Evolutionary conservation across 2,888 invertebrate species (phyloP).

Genomic region (Drosophila dives): DNA sequence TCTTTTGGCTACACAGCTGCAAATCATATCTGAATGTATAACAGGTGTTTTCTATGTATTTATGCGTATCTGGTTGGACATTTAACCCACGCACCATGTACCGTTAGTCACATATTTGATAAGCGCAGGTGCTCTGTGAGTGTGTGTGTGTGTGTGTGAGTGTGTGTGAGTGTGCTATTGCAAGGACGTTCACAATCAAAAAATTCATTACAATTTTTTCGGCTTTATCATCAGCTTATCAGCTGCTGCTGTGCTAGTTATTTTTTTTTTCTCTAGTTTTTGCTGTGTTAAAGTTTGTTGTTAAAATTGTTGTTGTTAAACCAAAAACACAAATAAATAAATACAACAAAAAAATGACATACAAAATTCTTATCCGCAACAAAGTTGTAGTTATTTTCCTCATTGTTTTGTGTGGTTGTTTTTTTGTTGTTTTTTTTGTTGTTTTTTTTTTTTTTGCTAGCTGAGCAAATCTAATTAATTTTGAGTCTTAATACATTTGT

Average conservation of each 20-base stretch:
- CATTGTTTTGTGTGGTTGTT: conserved; percentile 9
- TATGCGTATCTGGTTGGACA: conserved; percentile 45
- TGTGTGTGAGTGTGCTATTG: conserved; percentile 26
- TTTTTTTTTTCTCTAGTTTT: not conserved
- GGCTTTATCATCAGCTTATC: conserved; percentile 59
- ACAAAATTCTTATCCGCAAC: conserved; percentile 53
- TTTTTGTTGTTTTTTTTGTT: conserved; percentile 14
- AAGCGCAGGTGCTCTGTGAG: conserved; percentile 28
- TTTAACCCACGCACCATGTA: conserved; percentile 11
- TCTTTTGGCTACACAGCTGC: conserved; percentile 14
- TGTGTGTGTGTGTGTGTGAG: conserved; percentile 10
- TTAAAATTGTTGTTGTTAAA: conserved; percentile 7
- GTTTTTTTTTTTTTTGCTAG: conserved; percentile 26
- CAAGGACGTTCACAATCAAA: conserved; percentile 69
- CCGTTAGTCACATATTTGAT: conserved; percentile 47
- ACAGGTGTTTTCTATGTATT: conserved; percentile 29
- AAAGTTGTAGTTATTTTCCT: conserved; percentile 9
- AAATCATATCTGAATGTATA: conserved; percentile 17
- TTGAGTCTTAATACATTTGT: conserved; percentile 69
- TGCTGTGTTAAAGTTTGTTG: conserved; percentile 8
- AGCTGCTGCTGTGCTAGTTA: conserved; percentile 17
- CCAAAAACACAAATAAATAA: not conserved
- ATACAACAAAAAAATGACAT: conserved; percentile 2
- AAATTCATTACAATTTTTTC: conserved; percentile 59
- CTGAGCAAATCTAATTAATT: conserved; percentile 73